Conservation (phyloP, 2,888 invertebrate genomes). For the Noctua janthe region DNA sequence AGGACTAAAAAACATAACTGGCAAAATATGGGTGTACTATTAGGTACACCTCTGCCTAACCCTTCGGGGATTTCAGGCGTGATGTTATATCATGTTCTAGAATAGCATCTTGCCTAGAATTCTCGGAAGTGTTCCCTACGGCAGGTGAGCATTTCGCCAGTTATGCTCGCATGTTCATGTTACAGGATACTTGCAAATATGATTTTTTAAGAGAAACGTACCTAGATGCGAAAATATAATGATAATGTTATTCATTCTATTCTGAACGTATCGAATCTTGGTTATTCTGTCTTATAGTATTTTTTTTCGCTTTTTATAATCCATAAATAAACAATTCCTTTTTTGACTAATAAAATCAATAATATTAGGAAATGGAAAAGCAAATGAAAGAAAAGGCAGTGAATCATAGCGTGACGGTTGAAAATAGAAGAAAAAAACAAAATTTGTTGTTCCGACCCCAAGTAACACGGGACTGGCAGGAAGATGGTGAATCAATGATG, state of each 20-base stretch:
- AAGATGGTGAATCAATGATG: not conserved
- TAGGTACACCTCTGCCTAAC: too few relatives aligned
- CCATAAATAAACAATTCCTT: not conserved
- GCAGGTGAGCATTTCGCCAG: not conserved
- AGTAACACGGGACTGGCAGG: not conserved
- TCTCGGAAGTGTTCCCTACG: not conserved
- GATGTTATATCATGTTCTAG: too few relatives aligned
- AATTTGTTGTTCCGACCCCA: not conserved
- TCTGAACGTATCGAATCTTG: not conserved
- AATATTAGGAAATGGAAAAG: not conserved
- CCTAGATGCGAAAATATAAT: not conserved
- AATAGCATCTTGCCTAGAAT: not conserved
- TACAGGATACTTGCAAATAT: not conserved
- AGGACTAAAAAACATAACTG: too few relatives aligned
- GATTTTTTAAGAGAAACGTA: not conserved
- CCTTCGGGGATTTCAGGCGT: too few relatives aligned
- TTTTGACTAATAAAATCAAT: not conserved
- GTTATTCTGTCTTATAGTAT: too few relatives aligned
- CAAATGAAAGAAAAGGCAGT: not conserved
- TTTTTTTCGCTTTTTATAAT: not conserved
- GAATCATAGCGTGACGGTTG: not conserved
- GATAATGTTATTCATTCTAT: not conserved
- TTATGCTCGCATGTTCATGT: not conserved
- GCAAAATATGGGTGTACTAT: too few relatives aligned
- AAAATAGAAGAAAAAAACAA: not conserved